Percentiles rank a stretch among this genome's conserved stretches.
These are phyloP conservation scores for Punctoribates punctum DNA, from an alignment of 2,888 invertebrate genomes.

Conservation along the genomic window DNA sequence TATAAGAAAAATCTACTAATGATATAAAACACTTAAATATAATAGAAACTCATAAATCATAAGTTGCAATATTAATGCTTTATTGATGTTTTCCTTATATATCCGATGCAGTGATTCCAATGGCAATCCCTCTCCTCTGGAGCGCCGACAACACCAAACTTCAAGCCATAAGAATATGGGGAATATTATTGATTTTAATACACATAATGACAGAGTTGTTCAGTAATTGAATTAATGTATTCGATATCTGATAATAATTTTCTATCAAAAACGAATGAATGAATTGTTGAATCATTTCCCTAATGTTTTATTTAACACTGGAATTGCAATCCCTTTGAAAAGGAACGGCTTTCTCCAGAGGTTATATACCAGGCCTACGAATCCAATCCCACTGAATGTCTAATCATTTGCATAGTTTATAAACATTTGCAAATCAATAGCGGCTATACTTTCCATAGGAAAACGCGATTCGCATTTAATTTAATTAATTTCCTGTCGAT, in stretches of 20 bases:
- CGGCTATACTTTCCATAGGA: not conserved
- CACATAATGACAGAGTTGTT: constrained; percentile 24
- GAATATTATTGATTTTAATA: constrained; percentile 33
- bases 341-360: not conserved
- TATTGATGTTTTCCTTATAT: constrained; percentile 31
- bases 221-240: constrained; percentile 27
- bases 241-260: constrained; percentile 15
- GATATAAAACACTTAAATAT: constrained; percentile 37
- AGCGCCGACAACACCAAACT: not conserved
- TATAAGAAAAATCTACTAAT: constrained; percentile 17
- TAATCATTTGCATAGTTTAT: not conserved
- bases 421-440: not conserved
- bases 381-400: not conserved
- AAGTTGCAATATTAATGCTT: constrained; percentile 35
- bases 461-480: not conserved
- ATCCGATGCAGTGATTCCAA: not conserved
- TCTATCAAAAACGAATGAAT: constrained; percentile 23
- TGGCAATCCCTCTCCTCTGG: not conserved
- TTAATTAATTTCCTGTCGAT: constrained; percentile 9
- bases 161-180: not conserved
- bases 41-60: constrained; percentile 36
- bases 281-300: constrained; percentile 26
- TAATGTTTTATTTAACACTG: constrained; percentile 20
- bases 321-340: not conserved
- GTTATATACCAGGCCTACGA: not conserved